Base-by-base conservation (phyloP, 2,888 invertebrate species). In the Stramonita haemastoma region DNA sequence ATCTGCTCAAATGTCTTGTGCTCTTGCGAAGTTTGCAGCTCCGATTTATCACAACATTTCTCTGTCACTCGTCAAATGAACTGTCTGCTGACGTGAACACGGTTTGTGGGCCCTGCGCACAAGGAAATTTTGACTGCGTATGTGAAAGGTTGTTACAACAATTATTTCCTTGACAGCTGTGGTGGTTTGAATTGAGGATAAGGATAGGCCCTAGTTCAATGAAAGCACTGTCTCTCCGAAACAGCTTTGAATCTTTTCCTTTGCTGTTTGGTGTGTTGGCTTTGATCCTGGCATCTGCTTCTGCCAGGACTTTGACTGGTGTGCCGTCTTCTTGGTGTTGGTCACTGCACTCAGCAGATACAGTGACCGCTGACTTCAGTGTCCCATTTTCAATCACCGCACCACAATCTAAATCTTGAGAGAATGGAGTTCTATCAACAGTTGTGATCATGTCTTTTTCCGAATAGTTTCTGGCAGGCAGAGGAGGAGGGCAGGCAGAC, bases 401-500 rank as follows among this genome's bases (percentile, higher is more conserved):
- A 46, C 46, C 46, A 46, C 46, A 46, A 46, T 46, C 46, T 22
- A 60, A 60, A 29, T n/a, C 36, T 83, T 29, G 5, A 29, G 46
- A 83, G 29, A 46, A n/a, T 15, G 17, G 26, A 83, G 81, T 11
- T 83, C 8, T 83, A 29, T 83, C 81, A 6, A 15, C 26, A 46
- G 13, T 36, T 46, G 81, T 79, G 77, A 15, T 0, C 13, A 83
- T 46, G 46, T 83, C 81, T 83, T 36, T 81, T 83, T 83, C 46
- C 26, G 46, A 83, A 83, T 83, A 83, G 26, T 83, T 83, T 83
- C 81, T 83, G 1, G 81, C 81, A 26, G 81, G 81, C 81, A 83
- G 46, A 26, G 81, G 81, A 83, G 81, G 81, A 36, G 81, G 81
- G 46, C 36, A 22, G 46, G 36, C 81, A 83, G 81, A 46, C 32